Evolutionary conservation across 2,888 invertebrate species (phyloP).

Genomic region (Gibbula magus): DNA sequence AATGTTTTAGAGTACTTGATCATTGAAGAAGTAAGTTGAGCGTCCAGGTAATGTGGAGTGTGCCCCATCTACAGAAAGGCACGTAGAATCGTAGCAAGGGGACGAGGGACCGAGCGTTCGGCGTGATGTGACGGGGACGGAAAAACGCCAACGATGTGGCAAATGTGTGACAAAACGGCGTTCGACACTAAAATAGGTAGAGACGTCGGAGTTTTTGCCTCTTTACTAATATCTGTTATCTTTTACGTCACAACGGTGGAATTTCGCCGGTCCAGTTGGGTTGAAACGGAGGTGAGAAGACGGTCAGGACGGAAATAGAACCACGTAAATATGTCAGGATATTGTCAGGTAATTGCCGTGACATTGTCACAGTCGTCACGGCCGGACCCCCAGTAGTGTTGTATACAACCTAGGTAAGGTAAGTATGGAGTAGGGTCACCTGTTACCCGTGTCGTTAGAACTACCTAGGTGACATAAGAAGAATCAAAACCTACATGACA

Average conservation of each 20-base stretch:
- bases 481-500: no score
- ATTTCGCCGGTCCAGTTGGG: background rate
- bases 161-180: background rate
- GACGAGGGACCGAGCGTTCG: background rate
- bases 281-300: background rate
- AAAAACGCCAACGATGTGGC: background rate
- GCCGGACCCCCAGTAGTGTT: background rate
- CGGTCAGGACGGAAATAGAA: background rate
- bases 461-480: no score
- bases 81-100: background rate
- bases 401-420: no score
- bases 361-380: background rate
- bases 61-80: background rate
- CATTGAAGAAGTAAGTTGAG: background rate
- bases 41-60: background rate
- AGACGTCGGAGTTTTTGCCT: background rate
- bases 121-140: background rate
- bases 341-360: background rate
- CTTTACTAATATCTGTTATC: constrained; percentile 13
- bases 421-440: no score
- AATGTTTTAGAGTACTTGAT: background rate
- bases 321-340: background rate
- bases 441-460: no score
- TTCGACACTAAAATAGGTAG: constrained; percentile 1
- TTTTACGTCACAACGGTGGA: constrained; percentile 6